These are phyloP conservation scores for Uria aalge DNA, from an alignment of 2,113 vertebrate genomes.

Conservation along the genomic window DNA sequence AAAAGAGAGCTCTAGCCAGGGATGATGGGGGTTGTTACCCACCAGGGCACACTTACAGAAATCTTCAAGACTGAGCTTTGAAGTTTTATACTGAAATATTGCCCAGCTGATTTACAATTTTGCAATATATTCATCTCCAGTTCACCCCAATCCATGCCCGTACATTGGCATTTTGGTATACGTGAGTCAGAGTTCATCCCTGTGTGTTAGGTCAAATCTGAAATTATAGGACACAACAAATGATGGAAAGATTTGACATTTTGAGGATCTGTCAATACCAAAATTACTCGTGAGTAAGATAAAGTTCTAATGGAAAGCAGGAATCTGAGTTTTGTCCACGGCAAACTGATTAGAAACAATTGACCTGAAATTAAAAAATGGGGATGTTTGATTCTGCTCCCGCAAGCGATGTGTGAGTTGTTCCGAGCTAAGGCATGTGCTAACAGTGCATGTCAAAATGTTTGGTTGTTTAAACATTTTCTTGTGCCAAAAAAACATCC, in stretches of 20 bases:
- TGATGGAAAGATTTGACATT: background rate
- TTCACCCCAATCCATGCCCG: background rate
- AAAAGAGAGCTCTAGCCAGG: background rate
- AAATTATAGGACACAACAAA: background rate
- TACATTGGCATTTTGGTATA: background rate
- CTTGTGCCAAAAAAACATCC: background rate
- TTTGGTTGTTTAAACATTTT: background rate
- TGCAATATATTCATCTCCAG: background rate
- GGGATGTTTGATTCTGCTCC: background rate
- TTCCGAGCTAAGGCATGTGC: background rate
- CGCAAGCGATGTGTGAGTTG: accelerated
- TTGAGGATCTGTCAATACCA: background rate
- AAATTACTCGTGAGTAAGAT: background rate
- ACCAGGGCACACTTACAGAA: background rate
- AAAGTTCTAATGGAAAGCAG: background rate
- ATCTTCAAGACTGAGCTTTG: background rate
- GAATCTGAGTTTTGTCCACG: background rate
- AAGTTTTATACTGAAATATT: background rate
- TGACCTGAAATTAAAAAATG: background rate
- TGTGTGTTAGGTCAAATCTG: background rate
- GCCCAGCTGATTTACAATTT: background rate
- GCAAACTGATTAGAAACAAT: background rate
- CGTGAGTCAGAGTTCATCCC: background rate
- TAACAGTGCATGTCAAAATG: background rate
- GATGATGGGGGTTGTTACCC: background rate